Evolutionary conservation across 1,140 invertebrate genomes (phyloP), one percentile per base, ranked within the genome.

Genomic region (Formica exsecta): DNA sequence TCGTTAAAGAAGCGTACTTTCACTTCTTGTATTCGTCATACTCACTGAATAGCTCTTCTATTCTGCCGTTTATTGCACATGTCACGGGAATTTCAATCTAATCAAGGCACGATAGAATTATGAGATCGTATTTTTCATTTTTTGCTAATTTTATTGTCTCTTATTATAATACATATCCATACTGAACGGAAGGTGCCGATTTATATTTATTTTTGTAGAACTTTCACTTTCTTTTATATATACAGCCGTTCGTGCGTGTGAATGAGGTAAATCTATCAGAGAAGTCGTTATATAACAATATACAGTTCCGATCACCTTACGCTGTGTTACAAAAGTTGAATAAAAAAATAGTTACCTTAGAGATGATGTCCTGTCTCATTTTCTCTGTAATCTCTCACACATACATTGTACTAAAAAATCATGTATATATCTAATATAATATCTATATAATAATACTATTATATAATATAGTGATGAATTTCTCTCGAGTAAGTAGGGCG

Each of bases 11-110:
- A 48, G 64, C 83, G 41, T 29, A 90, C 90, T 90, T 91, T 91
- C 90, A 91, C 90, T 90, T 90, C 75, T 85, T 68, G 73, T 90
- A 76, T 85, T 88, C 71, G 68, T 64, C 3, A 25, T 87, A 68
- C 32, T 81, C 85, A 65, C 48, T 57, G 62, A 85, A 65, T 59
- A 19, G 16, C 54, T 88, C 84, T 75, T 90, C 89, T 85, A 13
- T n/a, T 38, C 65, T 76, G 51, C n/a, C 13, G 32, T 87, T 68
- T 81, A 41, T 73, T 73, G 44, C 38, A 73, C 38, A 66, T 38
- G 32, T 38, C 48, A 44, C 38, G n/a, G 6, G 36, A 75, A 77
- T 85, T 85, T 64, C 32, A 44, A 36, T 22, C 25, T 25, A 77
- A 77, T 85, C 61, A 57, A 66, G 22, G 22, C 61, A 51, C 57